These are phyloP conservation scores for Megaustenia siamemsis DNA, from an alignment of 2,888 invertebrate genomes.

Conservation along the genomic window DNA sequence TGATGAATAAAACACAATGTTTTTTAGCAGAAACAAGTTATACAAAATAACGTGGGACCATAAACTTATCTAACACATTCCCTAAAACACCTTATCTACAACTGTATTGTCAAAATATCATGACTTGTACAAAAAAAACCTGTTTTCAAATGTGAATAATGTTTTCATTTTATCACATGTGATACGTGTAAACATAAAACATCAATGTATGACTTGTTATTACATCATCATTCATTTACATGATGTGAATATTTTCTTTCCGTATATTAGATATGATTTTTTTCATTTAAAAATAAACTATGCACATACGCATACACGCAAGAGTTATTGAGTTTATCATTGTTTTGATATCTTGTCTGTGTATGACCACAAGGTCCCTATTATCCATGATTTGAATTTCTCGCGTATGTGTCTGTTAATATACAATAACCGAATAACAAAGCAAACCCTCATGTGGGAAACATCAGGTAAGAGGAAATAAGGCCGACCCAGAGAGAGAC, in stretches of 20 bases:
- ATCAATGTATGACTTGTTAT: background rate
- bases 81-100: background rate
- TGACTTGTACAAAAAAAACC: background rate
- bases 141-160: background rate
- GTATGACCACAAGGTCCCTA: no score
- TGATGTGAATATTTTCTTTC: constrained; percentile 44
- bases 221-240: background rate
- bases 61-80: background rate
- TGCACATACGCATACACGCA: constrained; percentile 57
- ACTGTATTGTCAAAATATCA: background rate
- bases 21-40: no score
- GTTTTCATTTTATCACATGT: background rate
- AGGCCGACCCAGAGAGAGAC: no score
- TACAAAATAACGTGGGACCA: background rate
- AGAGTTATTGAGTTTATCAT: background rate
- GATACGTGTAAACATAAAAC: background rate
- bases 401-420: no score
- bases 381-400: no score
- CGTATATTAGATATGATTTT: constrained; percentile 49
- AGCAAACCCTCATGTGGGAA: no score
- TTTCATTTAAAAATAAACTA: constrained; percentile 61
- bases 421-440: no score
- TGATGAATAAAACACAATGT: no score
- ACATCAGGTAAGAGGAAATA: no score
- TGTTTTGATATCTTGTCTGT: no score